Evolutionary conservation across 2,113 vertebrate genomes (phyloP).

Genomic region (Polypterus senegalus): DNA sequence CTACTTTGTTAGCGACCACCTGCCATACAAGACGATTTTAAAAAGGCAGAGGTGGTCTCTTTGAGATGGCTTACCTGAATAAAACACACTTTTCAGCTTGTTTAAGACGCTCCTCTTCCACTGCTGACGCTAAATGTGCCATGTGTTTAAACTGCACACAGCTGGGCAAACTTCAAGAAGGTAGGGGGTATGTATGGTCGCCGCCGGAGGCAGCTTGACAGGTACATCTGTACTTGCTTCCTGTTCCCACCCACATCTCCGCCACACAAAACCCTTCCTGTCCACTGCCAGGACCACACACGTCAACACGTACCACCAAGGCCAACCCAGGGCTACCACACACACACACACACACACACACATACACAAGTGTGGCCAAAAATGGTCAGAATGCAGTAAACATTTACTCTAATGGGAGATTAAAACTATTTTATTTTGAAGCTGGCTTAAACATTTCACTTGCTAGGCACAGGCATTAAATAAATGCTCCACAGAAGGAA

Average conservation of each 20-base stretch:
- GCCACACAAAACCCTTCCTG: constrained; percentile 32
- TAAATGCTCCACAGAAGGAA: too few species aligned
- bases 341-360: constrained; percentile 2
- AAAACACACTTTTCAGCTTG: too few species aligned
- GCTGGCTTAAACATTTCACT: constrained; percentile 1
- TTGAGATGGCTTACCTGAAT: too few species aligned
- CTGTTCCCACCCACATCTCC: constrained; percentile 14
- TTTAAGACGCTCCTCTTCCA: background rate
- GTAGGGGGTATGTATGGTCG: background rate
- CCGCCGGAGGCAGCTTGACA: background rate
- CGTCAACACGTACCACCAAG: constrained; percentile 10
- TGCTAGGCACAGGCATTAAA: too few species aligned
- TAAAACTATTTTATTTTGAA: constrained; percentile 23
- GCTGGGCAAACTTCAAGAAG: background rate
- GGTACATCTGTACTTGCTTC: constrained; percentile 10
- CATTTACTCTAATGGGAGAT: constrained; percentile 47
- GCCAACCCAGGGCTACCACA: constrained; percentile 2
- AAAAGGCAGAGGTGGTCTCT: too few species aligned
- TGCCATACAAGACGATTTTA: too few species aligned
- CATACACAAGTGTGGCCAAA: constrained; percentile 15
- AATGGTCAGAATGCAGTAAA: constrained; percentile 58
- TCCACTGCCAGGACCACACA: constrained; percentile 60
- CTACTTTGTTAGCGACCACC: too few species aligned
- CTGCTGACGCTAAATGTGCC: background rate
- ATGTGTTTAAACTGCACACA: background rate